Percentiles rank a stretch among this genome's conserved stretches.
Conservation (phyloP, 2,888 invertebrate species). For the Aproaerema taeniolella region DNA sequence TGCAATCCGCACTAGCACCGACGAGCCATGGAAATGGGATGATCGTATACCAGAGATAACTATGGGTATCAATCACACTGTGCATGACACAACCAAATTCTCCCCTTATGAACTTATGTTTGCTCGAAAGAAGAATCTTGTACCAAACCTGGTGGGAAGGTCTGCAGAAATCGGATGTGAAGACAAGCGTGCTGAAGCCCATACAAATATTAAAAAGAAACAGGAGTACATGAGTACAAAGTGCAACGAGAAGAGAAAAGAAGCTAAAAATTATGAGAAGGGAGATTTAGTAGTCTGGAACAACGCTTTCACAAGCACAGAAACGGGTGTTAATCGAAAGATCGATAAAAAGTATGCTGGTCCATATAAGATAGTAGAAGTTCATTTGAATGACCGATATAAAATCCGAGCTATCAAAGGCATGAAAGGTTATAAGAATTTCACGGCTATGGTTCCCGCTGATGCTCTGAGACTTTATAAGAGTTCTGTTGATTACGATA, state of each 20-base stretch:
- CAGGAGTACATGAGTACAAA: not conserved
- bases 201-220: not conserved
- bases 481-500: not conserved
- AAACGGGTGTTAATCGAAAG: not conserved
- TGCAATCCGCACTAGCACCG: conserved; percentile 18
- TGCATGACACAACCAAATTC: conserved; percentile 12
- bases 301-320: not conserved
- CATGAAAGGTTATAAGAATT: conserved; percentile 1
- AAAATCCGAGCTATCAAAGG: conserved; percentile 1
- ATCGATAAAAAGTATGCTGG: not conserved
- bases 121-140: conserved; percentile 10
- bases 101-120: conserved; percentile 18
- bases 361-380: not conserved
- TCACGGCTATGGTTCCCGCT: not conserved
- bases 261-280: not conserved
- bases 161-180: not conserved
- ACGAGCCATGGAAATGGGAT: conserved; percentile 18
- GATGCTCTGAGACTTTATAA: not conserved
- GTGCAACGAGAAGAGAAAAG: conserved; percentile 1
- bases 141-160: conserved; percentile 9
- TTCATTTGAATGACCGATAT: not conserved
- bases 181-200: too few relatives aligned
- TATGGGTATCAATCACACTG: conserved; percentile 24
- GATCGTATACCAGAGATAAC: conserved; percentile 15
- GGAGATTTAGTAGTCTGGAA: conserved; percentile 3